Evolutionary conservation across 1,140 invertebrate genomes (phyloP).

Genomic region (Ceratina japonica): DNA sequence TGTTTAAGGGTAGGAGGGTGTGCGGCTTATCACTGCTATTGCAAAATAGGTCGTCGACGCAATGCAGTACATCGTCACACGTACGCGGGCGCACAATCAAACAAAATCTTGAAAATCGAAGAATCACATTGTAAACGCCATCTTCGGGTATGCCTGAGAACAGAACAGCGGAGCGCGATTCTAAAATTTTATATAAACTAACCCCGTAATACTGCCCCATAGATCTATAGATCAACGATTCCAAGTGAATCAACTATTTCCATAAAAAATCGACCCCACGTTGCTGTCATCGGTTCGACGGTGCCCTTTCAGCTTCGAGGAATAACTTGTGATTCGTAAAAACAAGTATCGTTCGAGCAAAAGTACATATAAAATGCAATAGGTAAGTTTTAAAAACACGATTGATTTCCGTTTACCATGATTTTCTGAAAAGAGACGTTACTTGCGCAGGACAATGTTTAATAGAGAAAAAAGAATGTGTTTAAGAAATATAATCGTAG

Average conservation of each 20-base stretch:
- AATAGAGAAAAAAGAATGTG: background rate
- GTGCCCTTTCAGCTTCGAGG: background rate
- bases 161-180: background rate
- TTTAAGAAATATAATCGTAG: background rate
- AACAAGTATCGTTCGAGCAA: background rate
- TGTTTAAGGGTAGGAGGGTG: constrained; percentile 64
- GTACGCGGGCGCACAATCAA: constrained; percentile 4
- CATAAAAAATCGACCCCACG: background rate
- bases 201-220: constrained; percentile 14
- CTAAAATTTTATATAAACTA: constrained; percentile 42
- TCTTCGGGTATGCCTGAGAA: constrained; percentile 41
- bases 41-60: constrained; percentile 74
- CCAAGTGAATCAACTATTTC: constrained; percentile 22
- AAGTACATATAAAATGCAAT: background rate
- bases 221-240: constrained; percentile 42
- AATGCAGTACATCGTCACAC: constrained; percentile 67
- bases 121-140: constrained; percentile 55
- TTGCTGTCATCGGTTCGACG: background rate
- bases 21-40: constrained; percentile 65
- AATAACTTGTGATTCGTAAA: background rate
- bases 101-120: constrained; percentile 64
- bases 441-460: too few species aligned
- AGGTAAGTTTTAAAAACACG: constrained; percentile 10
- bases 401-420: background rate
- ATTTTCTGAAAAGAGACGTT: background rate